Conservation (phyloP, 2,113 vertebrate genomes). For the Hirundichthys speculiger region DNA sequence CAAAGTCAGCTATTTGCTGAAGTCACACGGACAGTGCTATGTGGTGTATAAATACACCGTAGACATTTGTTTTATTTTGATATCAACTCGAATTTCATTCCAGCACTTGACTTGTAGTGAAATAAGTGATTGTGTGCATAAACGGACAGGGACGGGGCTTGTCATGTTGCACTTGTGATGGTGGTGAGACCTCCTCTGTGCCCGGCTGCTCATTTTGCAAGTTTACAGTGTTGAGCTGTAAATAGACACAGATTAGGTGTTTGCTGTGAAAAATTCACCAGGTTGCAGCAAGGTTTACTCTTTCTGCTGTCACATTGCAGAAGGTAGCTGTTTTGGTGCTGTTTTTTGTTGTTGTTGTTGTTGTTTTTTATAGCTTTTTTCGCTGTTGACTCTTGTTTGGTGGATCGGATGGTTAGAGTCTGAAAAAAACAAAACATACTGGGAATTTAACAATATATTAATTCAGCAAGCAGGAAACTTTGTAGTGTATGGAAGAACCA, state of each 20-base stretch:
- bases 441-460: too few species aligned
- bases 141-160: constrained; percentile 20
- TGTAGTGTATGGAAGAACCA: too few species aligned
- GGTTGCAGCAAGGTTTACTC: constrained; percentile 44
- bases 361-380: too few species aligned
- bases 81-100: constrained; percentile 52
- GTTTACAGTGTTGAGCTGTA: constrained; percentile 64
- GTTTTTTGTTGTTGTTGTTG: too few species aligned
- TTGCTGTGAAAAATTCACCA: constrained; percentile 70
- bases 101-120: constrained; percentile 41
- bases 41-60: constrained; percentile 24
- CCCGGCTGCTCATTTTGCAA: constrained; percentile 61
- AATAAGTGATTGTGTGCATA: constrained; percentile 8
- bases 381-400: too few species aligned
- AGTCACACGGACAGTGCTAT: constrained; percentile 18
- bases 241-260: constrained; percentile 72
- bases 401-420: too few species aligned
- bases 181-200: constrained; percentile 28
- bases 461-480: too few species aligned
- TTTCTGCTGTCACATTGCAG: constrained; percentile 48
- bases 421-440: too few species aligned
- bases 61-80: constrained; percentile 56
- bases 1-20: constrained; percentile 35
- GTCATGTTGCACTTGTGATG: constrained; percentile 35
- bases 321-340: too few species aligned